Evolutionary conservation across 2,113 vertebrate species (phyloP), one percentile per base, ranked within the genome.

Genomic region (Caloenas nicobarica): DNA sequence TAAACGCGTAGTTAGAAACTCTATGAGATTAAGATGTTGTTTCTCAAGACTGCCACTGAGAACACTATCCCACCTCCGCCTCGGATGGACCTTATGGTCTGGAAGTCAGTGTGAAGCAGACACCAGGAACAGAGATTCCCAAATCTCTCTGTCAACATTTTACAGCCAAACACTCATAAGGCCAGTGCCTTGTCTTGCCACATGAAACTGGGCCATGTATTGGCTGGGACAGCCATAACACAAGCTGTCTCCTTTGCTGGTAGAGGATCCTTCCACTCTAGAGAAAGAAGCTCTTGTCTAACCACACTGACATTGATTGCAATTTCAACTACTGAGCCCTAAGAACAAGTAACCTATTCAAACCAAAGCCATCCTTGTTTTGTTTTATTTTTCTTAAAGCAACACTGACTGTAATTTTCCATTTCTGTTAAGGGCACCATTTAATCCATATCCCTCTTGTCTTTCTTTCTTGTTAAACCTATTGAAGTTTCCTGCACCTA

Each of bases 61-160:
- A 79, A 36, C 0, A 1, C 22, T 38, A 36, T 22, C 4, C 33
- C 14, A 62, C 13, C 9, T 44, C 31, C 2, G 3, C 21, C 24
- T 31, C 26, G 23, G 6, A 34, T 33, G 25, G 29, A 61, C 10
- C 6, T 8, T 24, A 42, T 28, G 23, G 19, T 26, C 34, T 64
- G 50, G 34, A 81, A 69, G 51, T 81, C 74, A 68, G 13, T 9
- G 22, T n/a, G 26, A 89, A 16, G 5, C 26, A 36, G 23, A 36
- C 13, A 68, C 26, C 18, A 84, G 26, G 17, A 68, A 38, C 21
- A 68, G 29, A 31, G 7, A 10, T 8, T 66, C 31, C 26, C 26
- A 79, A 60, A 66, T 46, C 11, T 33, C 22, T 16, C 26, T 66
- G 33, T 54, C 11, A 44, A 69, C 34, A 51, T 38, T 62, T 80